Evolutionary conservation across 1,140 invertebrate species (phyloP).

Genomic region (Portunus trituberculatus): DNA sequence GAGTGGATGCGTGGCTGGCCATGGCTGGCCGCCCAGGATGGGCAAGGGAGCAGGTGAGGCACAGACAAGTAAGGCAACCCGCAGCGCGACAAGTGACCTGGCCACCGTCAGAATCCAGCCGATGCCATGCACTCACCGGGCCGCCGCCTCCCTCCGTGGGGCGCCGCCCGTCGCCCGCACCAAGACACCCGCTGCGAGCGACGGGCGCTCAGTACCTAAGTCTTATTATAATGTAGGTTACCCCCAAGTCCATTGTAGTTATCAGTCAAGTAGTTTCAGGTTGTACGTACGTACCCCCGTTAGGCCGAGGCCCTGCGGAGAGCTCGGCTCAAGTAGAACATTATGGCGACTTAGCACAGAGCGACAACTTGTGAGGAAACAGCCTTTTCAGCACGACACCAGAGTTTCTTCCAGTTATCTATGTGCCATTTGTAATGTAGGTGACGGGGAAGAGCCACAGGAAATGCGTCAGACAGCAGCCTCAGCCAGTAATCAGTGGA

Average conservation of each 20-base stretch:
- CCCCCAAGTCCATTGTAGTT: neutral
- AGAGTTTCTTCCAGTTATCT: constrained; percentile 36
- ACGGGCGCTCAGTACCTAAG: neutral
- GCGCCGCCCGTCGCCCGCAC: neutral
- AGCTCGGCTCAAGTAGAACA: constrained; percentile 25
- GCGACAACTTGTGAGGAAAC: neutral
- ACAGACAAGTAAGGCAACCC: neutral
- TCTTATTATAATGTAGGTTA: neutral
- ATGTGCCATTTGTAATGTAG: constrained; percentile 39
- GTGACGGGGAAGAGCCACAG: constrained; percentile 7
- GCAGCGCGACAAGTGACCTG: neutral
- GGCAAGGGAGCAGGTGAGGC: neutral
- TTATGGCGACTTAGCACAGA: neutral
- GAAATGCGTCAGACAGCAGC: neutral
- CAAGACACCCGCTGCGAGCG: neutral
- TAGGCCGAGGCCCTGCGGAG: neutral
- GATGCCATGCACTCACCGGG: neutral
- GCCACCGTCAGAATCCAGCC: neutral
- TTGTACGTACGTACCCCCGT: neutral
- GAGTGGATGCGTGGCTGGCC: neutral
- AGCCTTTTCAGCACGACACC: constrained; percentile 30
- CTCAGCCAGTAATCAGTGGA: neutral
- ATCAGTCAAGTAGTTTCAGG: neutral
- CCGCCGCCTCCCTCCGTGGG: neutral
- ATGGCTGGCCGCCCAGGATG: neutral